These are phyloP conservation scores for Physeter macrocephalus DNA, from an alignment of 2,113 vertebrate species.

Conservation along the genomic window DNA sequence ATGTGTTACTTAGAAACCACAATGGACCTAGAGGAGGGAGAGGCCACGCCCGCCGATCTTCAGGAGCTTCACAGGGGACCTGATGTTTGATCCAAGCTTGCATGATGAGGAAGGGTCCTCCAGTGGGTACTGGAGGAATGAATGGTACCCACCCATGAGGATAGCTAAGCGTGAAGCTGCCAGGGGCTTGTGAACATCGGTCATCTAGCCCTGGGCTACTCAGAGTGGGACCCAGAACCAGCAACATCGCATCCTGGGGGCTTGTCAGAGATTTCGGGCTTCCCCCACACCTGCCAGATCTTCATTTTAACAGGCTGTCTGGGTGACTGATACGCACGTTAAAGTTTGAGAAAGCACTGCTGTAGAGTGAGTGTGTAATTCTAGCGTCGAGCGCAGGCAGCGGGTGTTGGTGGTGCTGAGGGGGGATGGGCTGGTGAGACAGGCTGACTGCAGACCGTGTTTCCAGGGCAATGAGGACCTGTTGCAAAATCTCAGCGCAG, in stretches of 20 bases:
- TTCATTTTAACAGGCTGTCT: not conserved
- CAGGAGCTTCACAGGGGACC: not conserved
- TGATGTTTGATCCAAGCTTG: not conserved
- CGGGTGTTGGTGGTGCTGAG: too few species aligned
- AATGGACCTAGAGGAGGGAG: not conserved
- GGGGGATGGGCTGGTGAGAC: too few species aligned
- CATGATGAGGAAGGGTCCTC: not conserved
- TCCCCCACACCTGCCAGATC: not conserved
- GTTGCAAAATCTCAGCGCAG: not conserved
- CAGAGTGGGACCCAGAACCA: not conserved
- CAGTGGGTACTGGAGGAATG: not conserved
- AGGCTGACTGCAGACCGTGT: not conserved
- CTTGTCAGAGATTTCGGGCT: not conserved
- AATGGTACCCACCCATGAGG: not conserved
- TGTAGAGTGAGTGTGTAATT: not conserved
- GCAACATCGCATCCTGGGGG: not conserved
- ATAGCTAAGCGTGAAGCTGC: not conserved
- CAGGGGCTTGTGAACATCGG: not conserved
- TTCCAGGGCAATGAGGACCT: not conserved
- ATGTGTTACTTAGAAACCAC: not conserved
- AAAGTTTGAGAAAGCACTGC: not conserved
- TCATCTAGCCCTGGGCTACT: not conserved
- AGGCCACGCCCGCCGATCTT: fast-evolving
- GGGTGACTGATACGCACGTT: fast-evolving
- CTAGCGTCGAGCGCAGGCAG: fast-evolving